Evolutionary conservation across 2,888 invertebrate genomes (phyloP), one percentile per base, ranked within the genome.

Genomic region (Exocentrus adspersus): DNA sequence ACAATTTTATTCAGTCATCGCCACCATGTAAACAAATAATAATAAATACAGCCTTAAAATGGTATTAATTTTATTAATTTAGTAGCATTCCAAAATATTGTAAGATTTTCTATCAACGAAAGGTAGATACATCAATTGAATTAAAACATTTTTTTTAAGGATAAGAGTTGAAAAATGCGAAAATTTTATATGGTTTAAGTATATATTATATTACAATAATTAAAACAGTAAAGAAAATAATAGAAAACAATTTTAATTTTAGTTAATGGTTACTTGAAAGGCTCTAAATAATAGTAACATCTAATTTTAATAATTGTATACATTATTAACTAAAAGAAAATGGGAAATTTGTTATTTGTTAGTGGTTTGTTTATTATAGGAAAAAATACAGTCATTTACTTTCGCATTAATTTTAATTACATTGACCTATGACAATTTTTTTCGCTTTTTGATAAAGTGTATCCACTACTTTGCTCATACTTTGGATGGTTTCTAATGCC

Each of bases 391-490:
- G 66, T 70, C 68, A 59, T 65, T 68, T 63, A 43, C 45, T 62
- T 65, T 50, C 14, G 37, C 32, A 51, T 59, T 63, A 28, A 52
- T 61, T 60, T 59, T 46, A 48, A 54, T 59, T 57, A 57, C 56
- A 64, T 64, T 65, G 42, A 77, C 79, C 86, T 92, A 97, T 85
- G 96, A 95, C 72, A 99, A 89, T 85, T 98, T 98, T n/a, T 87
- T 98, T 98, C 72, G 98, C 98, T 87, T 98, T 98, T 87, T 97
- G 96, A 86, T 98, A 99, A 75, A 99, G 89, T 56, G 98, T 96
- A 85, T 99, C 99, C 76, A 99, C 98, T 79, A 99, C 99, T 88
- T 98, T 98, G 78, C 98, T 97, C 97, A 99, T 97, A 84, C 94
- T 97, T 82, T 97, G 97, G 83, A 99, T 95, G 67, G 97, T 97